Evolutionary conservation across 2,888 invertebrate genomes (phyloP), one percentile per base, ranked within the genome.

Genomic region (Acanthacorydalis orientalis): DNA sequence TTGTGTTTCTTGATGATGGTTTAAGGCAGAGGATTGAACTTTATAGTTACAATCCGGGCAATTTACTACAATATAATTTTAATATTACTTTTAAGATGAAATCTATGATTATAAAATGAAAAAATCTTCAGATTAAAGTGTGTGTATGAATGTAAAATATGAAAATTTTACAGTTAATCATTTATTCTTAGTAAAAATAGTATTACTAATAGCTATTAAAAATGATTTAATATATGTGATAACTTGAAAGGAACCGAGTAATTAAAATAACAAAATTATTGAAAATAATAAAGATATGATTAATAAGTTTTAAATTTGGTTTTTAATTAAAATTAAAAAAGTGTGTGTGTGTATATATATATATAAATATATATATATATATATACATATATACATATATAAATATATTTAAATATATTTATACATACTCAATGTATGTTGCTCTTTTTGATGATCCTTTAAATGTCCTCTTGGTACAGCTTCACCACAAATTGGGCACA

Each of bases 401-500:
- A n/a, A n/a, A n/a, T n/a, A n/a, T n/a, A n/a, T n/a, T 16, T 6
- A 6, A 41, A 16, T 41, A 14, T 15, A 41, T 2, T 16, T 8
- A 10, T 8, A 7, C 44, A 16, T 50, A 54, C 53, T 48, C 50
- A 51, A 41, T 51, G 52, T 48, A 48, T 48, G 52, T 40, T 39
- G 46, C 40, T 46, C 51, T 42, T 50, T 44, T 34, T 37, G 42
- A 48, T 46, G 46, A 15, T 46, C 34, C 8, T 37, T 37, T 39
- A 50, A 77, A 65, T 48, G 80, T 73, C 0, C 66, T 59, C 38
- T 70, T 68, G 0, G 75, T 75, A 83, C 70, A 0, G 81, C 77
- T 57, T 82, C 82, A 56, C 77, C 74, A 63, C 83, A 83, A 3
- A 72, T 70, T 1, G 73, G 69, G 56, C 83, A 83, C 44, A 80